Percentiles rank a stretch among this genome's conserved stretches.
These are phyloP conservation scores for Bedellia somnulentella DNA, from an alignment of 2,888 invertebrate species.

Conservation along the genomic window DNA sequence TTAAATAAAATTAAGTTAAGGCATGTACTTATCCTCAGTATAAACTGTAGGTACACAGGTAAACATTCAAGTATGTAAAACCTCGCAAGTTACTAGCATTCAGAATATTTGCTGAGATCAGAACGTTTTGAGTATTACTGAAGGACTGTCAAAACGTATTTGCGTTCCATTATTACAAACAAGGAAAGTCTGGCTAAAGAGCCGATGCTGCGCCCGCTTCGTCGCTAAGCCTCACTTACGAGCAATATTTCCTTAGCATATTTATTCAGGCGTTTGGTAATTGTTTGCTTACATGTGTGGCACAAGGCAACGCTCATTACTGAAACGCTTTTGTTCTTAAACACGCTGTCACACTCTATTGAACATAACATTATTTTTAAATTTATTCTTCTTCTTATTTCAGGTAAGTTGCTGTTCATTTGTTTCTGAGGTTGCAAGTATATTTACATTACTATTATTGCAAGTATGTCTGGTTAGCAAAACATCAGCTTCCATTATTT, in stretches of 20 bases:
- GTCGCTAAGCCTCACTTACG: constrained; percentile 39
- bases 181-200: constrained; percentile 32
- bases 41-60: too few relatives aligned
- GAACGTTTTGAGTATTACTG: background rate
- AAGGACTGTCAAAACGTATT: constrained; percentile 43
- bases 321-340: constrained; percentile 51
- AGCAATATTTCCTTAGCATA: constrained; percentile 50
- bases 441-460: constrained; percentile 8
- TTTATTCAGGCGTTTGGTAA: constrained; percentile 59
- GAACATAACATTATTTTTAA: constrained; percentile 44
- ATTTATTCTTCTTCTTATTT: constrained; percentile 49
- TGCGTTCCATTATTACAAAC: constrained; percentile 57
- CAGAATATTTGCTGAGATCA: background rate
- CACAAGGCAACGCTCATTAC: constrained; percentile 58
- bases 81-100: too few relatives aligned
- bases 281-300: constrained; percentile 61
- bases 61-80: too few relatives aligned
- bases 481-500: too few relatives aligned
- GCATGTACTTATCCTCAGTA: too few relatives aligned
- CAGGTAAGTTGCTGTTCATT: constrained; percentile 35
- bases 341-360: constrained; percentile 50
- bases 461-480: too few relatives aligned
- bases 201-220: constrained; percentile 29
- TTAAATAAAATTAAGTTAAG: too few relatives aligned
- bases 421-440: background rate